Evolutionary conservation across 2,888 invertebrate species (phyloP).

Genomic region (Sturmia bella): DNA sequence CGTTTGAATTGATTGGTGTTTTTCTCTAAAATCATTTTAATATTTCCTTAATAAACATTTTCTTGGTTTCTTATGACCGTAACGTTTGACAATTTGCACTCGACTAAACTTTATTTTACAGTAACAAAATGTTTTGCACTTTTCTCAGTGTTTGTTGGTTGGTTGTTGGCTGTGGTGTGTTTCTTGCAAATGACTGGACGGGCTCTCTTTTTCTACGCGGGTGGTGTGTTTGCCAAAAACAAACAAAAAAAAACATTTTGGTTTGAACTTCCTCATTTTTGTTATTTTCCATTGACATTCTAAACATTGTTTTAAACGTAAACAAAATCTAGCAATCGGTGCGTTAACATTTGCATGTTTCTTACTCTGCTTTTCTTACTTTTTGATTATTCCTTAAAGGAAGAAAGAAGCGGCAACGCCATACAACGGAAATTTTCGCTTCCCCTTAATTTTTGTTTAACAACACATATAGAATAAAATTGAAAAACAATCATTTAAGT

Average conservation of each 20-base stretch:
- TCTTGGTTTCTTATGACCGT: slow-evolving; percentile 71
- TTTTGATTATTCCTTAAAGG: slow-evolving; percentile 9
- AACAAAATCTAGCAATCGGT: slow-evolving; percentile 24
- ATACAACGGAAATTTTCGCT: slow-evolving; percentile 31
- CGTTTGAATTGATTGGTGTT: slow-evolving; percentile 66
- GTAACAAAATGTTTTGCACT: slow-evolving; percentile 44
- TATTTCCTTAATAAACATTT: neutral
- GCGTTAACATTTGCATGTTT: slow-evolving; percentile 2
- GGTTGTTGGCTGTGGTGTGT: slow-evolving; percentile 56
- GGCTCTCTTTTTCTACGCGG: neutral
- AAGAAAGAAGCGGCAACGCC: slow-evolving; percentile 27
- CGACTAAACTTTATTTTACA: slow-evolving; percentile 75
- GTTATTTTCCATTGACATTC: slow-evolving; percentile 69
- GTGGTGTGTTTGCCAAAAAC: slow-evolving; percentile 38
- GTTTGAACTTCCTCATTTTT: slow-evolving; percentile 47
- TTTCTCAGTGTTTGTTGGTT: slow-evolving; percentile 1
- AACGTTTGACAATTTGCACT: slow-evolving; percentile 78
- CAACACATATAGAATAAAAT: no score
- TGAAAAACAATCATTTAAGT: no score
- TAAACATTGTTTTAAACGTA: slow-evolving; percentile 51
- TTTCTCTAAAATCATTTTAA: slow-evolving; percentile 60
- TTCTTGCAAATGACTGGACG: slow-evolving; percentile 46
- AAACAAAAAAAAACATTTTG: slow-evolving; percentile 34
- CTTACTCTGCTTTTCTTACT: neutral
- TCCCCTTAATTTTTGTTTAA: neutral